phyloP scores from a whole-genome alignment of 2,797 vertebrate genomes.

The Amazonetta brasiliensis region DNA sequence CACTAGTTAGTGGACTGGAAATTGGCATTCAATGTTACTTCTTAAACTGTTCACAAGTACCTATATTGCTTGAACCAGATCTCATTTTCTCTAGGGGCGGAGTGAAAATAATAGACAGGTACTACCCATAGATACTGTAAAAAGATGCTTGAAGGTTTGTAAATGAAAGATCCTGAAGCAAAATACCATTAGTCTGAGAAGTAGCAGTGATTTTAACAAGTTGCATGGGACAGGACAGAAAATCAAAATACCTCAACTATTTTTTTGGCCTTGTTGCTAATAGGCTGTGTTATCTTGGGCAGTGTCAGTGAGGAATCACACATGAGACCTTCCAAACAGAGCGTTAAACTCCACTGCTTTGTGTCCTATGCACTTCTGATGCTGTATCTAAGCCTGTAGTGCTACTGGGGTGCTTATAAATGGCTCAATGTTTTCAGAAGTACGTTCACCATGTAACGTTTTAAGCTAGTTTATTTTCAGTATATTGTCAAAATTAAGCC shows the following conservation, averaged over 20 bases:
- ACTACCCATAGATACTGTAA: not conserved
- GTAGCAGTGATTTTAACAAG: not conserved
- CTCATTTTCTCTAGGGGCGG: not conserved
- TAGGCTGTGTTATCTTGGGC: not conserved
- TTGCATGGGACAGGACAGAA: not conserved
- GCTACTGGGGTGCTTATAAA: not conserved
- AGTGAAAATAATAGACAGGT: not conserved
- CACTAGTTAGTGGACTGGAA: not conserved
- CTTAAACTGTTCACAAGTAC: not conserved
- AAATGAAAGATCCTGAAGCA: not conserved
- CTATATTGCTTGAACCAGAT: not conserved
- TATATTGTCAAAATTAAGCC: constrained; percentile 19
- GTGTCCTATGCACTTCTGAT: not conserved
- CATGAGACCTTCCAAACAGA: not conserved
- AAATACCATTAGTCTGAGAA: not conserved
- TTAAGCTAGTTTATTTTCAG: constrained; percentile 43
- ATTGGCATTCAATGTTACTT: not conserved
- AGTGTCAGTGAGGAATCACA: not conserved
- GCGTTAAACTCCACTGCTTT: not conserved
- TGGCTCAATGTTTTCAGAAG: not conserved
- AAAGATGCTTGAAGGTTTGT: not conserved
- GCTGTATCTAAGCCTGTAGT: not conserved
- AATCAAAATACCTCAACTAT: not conserved
- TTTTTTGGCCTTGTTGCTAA: constrained; percentile 16
- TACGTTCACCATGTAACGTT: constrained; percentile 26